Conservation (phyloP, 2,888 invertebrate species). For the Scotopteryx bipunctaria region DNA sequence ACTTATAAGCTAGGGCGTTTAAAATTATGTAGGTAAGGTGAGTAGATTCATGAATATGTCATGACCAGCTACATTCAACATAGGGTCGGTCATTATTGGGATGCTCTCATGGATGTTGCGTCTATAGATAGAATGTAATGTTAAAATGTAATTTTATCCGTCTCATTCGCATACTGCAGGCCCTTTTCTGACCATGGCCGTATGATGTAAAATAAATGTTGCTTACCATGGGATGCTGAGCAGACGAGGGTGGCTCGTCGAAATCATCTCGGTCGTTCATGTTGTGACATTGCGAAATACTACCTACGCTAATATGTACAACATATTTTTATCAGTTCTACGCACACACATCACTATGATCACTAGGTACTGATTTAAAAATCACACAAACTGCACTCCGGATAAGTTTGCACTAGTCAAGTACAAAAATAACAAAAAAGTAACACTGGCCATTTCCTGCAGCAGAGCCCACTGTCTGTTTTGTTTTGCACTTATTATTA, state of each 20-base stretch:
- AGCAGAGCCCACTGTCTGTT: slow-evolving; percentile 5
- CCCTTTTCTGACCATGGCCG: too few species aligned
- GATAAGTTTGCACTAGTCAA: not conserved
- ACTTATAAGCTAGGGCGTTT: too few species aligned
- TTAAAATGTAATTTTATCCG: too few species aligned
- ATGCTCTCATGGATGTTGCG: too few species aligned
- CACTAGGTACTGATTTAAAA: not conserved
- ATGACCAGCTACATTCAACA: too few species aligned
- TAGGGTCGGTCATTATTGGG: too few species aligned
- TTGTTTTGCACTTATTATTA: slow-evolving; percentile 8
- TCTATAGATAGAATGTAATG: too few species aligned
- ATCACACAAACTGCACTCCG: not conserved
- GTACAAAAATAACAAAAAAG: not conserved
- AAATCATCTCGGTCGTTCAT: slow-evolving; percentile 75
- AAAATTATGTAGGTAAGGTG: too few species aligned
- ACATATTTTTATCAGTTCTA: slow-evolving; percentile 20
- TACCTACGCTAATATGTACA: slow-evolving; percentile 37
- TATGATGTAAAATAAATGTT: too few species aligned
- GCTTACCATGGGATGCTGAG: slow-evolving; percentile 76
- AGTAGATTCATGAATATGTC: too few species aligned
- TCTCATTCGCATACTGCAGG: too few species aligned
- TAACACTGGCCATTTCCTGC: slow-evolving; percentile 7
- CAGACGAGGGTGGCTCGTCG: slow-evolving; percentile 56
- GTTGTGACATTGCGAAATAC: slow-evolving; percentile 66
- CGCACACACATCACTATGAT: slow-evolving; percentile 25